Base-by-base conservation (phyloP, 2,797 vertebrate species). In the Adelosebastes latens region DNA sequence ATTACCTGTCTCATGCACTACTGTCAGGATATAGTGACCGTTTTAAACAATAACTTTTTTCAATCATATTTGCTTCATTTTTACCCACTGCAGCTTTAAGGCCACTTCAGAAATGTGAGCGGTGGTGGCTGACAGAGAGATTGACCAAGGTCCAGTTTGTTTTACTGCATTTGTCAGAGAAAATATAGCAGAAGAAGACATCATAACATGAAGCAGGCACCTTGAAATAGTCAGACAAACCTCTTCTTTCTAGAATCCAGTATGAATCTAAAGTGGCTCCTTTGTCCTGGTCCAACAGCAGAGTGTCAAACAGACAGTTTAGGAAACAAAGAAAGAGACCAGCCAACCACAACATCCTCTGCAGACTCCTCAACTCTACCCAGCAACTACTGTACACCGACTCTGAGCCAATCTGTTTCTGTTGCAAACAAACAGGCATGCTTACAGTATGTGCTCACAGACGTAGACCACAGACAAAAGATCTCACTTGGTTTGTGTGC, bases 311-410 rank as follows among this genome's bases (percentile, higher is more conserved):
- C 80, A 80, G 75, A 70, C 82, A 78, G 82, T 82, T 73, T 78
- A 18, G 58, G 81, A 84, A 84, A 92, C 89, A 93, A 93, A 88
- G 89, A 88, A 62, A 61, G 42, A 39, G 71, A 49, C 60, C 29
- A 59, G 39, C 81, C 87, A 93, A 90, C 87, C 72, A 87, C 88
- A 86, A 87, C 82, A 84, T 79, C 74, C 63, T 79, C 83, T 16
- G 27, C 84, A 81, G 82, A 82, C 84, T 87, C 77, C 82, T 46
- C 81, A 90, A 88, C 89, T 96, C 96, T 97, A 96, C 97, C 96
- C 93, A 36, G 96, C 96, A 97, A 97, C 96, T 88, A 80, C 92
- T 92, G 92, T 91, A 92, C 91, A 88, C 93, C 3, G 59, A 84
- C 79, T 55, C 63, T 69, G 64, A 75, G 60, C 72, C 69, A 29